Percentiles rank a stretch among this genome's conserved stretches.
These are phyloP conservation scores for Platanista minor DNA, from an alignment of 2,113 vertebrate genomes.

Conservation along the genomic window DNA sequence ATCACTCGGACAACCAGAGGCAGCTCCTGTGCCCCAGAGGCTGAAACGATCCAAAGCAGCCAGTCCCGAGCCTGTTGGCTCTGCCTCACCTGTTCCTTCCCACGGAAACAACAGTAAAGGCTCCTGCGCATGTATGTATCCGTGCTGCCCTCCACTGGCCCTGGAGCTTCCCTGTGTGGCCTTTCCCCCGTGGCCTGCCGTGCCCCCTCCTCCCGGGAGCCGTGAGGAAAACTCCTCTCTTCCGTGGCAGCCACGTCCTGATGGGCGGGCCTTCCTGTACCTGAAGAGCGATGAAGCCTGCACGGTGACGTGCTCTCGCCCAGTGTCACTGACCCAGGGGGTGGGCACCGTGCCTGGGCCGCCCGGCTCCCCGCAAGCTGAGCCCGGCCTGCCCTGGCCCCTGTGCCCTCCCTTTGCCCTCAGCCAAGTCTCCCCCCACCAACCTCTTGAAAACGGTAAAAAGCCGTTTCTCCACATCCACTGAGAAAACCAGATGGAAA, in stretches of 20 bases:
- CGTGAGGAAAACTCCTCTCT: background rate
- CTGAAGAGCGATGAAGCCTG: background rate
- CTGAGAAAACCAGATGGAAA: background rate
- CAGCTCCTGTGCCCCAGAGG: background rate
- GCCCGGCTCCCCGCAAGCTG: fast-evolving
- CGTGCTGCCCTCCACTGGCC: background rate
- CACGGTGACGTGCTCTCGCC: background rate
- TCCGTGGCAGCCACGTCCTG: background rate
- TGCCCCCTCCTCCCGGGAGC: background rate
- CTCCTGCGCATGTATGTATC: too few relatives aligned
- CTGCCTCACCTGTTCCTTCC: background rate
- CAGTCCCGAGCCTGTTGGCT: too few relatives aligned
- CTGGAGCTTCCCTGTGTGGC: background rate
- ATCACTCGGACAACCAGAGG: background rate
- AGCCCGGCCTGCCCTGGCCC: background rate
- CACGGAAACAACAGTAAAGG: background rate
- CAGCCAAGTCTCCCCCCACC: background rate
- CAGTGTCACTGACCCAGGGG: background rate
- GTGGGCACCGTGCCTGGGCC: fast-evolving
- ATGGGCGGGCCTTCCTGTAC: background rate
- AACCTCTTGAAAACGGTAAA: background rate
- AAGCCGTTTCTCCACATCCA: background rate
- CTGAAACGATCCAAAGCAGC: background rate
- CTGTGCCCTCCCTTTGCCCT: background rate
- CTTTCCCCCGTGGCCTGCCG: fast-evolving